Base-by-base conservation (phyloP, 1,140 invertebrate species). In the Saccostrea cuccullata region DNA sequence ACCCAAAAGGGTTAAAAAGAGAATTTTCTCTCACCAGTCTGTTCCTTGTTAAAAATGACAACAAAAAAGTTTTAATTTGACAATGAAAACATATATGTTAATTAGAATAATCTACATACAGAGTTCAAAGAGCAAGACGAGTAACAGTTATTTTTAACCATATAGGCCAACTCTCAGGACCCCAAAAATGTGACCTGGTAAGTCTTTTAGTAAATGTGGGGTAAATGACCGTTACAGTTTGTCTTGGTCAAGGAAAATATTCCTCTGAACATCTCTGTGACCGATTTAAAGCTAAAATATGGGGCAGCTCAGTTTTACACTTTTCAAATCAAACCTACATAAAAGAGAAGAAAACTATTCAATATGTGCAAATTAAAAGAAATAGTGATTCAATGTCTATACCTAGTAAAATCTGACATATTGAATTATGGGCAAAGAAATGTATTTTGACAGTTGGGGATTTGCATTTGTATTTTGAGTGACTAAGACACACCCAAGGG, bases 41-140 rank as follows among this genome's bases (percentile, higher is more conserved):
- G 70, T 36, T 11, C 26, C 70, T 26, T 77, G 70, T 77, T 77
- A 26, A 77, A 26, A 30, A 30, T 77, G 70, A 77, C 70, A 73
- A 73, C 23, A 26, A 26, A 13, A 67, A 23, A n/a, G 60, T 67
- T 17, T 17, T 67, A 67, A 23, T 67, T 20, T 67, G 60, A 67
- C 60, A 67, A 67, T n/a, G 23, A 67, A 67, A 23, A n/a, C 20
- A 20, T 23, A 20, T 23, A 15, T 77, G 70, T 77, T 77, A 77
- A 77, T 77, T 77, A 77, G 23, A 26, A 77, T 77, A 77, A 77
- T 77, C 70, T 77, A 77, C 70, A 77, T 26, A 77, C 26, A 30
- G 13, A 77, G 70, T 77, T 77, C 70, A 77, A 77, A 36, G 70
- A 36, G 23, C 23, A 30, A 30, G 70, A 26, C 70, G 11, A 12